A percentile compares a stretch with the other conserved stretches of the same genome.
These are phyloP conservation scores for Pachyrhynchus sulphureomaculatus DNA, from an alignment of 1,140 invertebrate species.

Conservation along the genomic window DNA sequence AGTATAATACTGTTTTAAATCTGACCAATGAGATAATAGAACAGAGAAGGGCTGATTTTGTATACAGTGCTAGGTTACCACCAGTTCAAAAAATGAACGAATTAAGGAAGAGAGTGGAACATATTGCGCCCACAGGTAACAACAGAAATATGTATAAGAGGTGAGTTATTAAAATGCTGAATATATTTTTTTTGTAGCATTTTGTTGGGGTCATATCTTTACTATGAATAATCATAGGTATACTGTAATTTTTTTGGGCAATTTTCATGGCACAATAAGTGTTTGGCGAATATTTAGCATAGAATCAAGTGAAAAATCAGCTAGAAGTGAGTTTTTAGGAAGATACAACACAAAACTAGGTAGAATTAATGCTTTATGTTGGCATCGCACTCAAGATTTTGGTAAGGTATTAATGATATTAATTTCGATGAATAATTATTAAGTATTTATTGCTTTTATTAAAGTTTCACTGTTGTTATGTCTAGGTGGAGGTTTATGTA, in stretches of 20 bases:
- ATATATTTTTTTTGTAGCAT: slow-evolving; percentile 40
- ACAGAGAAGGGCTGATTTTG: slow-evolving; percentile 24
- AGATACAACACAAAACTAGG: slow-evolving; percentile 22
- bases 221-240: neutral
- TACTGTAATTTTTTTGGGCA: slow-evolving; percentile 37
- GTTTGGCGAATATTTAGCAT: slow-evolving; percentile 32
- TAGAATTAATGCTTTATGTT: slow-evolving; percentile 32
- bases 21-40: slow-evolving; percentile 32
- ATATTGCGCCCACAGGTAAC: slow-evolving; percentile 30
- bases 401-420: too few species aligned
- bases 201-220: slow-evolving; percentile 37
- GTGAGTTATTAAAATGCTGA: too few species aligned
- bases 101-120: slow-evolving; percentile 35
- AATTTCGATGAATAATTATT: too few species aligned
- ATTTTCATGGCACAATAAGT: slow-evolving; percentile 37
- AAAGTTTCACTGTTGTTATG: too few species aligned
- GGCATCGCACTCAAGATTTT: slow-evolving; percentile 28
- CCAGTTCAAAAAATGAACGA: slow-evolving; percentile 29
- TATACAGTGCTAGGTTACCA: slow-evolving; percentile 12
- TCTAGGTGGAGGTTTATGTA: slow-evolving; percentile 26
- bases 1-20: slow-evolving; percentile 34
- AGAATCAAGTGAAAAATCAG: slow-evolving; percentile 1
- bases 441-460: too few species aligned
- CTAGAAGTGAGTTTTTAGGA: slow-evolving; percentile 22
- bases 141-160: too few species aligned